Evolutionary conservation across 2,113 vertebrate genomes (phyloP), one percentile per base, ranked within the genome.

Genomic region (Siniperca knerii): DNA sequence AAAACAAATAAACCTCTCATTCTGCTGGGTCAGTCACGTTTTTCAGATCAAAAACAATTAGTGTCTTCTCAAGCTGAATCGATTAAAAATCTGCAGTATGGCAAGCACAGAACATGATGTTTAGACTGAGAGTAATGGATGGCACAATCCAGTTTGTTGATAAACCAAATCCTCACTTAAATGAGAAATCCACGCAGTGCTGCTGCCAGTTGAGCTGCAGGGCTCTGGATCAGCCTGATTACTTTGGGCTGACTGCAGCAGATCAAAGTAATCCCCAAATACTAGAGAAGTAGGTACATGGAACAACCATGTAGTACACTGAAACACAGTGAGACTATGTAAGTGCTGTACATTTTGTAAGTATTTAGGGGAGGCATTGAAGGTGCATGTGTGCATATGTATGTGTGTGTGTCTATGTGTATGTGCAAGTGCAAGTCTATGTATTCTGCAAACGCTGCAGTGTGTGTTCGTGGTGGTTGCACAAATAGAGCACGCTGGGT

Each of bases 211-310:
- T 92, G 64, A 83, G 91, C 89, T 82, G 84, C 37, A 88, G 79
- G 90, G 70, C 84, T 89, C 70, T 81, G 92, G 93, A 92, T 94
- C 89, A 93, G 86, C 87, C 76, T 89, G 93, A 94, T 93, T 92
- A 92, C 87, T 91, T 85, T 87, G 82, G 89, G 86, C 74, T 57
- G 92, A 83, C 84, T 79, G 87, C 81, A 85, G 85, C 78, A 87
- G 88, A 92, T 93, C 87, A 81, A 89, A 91, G 82, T 92, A 95
- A 94, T 93, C 91, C 91, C 66, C 50, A 72, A 87, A 91, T 85
- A 87, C 69, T 67, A 78, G 18, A 75, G 52, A 48, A 79, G 74
- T 78, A 87, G 40, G 37, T 77, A 88, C 86, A 89, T 12, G 60
- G 78, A 82, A 54, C 55, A 75, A 87, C n/a, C n/a, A 15, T 90